phyloP scores from a whole-genome alignment of 2,797 vertebrate genomes.

The Epinephelus coioides region DNA sequence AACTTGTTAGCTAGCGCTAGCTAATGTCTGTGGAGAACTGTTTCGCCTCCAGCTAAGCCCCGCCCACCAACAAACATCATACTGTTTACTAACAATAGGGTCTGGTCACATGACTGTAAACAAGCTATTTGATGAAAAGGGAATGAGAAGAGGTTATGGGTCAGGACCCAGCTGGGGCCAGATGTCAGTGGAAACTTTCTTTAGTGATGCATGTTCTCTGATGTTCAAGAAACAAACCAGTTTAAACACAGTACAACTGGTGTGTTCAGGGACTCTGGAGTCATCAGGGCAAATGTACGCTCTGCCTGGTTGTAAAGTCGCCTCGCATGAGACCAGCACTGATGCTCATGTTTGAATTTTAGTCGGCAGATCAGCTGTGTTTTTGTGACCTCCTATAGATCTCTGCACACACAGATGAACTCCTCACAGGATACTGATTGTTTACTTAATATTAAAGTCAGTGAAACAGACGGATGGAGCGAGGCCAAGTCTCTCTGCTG shows the following conservation, averaged over 20 bases:
- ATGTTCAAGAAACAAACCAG: neutral
- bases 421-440: slow-evolving; percentile 5
- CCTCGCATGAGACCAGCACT: neutral
- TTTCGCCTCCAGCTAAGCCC: too few relatives aligned
- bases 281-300: neutral
- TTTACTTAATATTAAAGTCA: slow-evolving; percentile 53
- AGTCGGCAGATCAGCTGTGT: neutral
- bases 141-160: too few relatives aligned
- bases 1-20: too few relatives aligned
- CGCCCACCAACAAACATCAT: too few relatives aligned
- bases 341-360: neutral
- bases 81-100: too few relatives aligned
- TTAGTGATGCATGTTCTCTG: neutral
- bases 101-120: too few relatives aligned
- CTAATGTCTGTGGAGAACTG: too few relatives aligned
- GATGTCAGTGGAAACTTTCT: neutral
- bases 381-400: neutral
- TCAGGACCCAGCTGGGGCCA: too few relatives aligned
- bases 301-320: neutral
- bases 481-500: slow-evolving; percentile 15
- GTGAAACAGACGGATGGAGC: slow-evolving; percentile 32
- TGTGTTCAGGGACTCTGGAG: neutral
- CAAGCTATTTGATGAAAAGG: too few relatives aligned
- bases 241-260: neutral
- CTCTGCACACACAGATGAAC: neutral